Evolutionary conservation across 2,888 invertebrate genomes (phyloP).

Genomic region (Dusona sp.): DNA sequence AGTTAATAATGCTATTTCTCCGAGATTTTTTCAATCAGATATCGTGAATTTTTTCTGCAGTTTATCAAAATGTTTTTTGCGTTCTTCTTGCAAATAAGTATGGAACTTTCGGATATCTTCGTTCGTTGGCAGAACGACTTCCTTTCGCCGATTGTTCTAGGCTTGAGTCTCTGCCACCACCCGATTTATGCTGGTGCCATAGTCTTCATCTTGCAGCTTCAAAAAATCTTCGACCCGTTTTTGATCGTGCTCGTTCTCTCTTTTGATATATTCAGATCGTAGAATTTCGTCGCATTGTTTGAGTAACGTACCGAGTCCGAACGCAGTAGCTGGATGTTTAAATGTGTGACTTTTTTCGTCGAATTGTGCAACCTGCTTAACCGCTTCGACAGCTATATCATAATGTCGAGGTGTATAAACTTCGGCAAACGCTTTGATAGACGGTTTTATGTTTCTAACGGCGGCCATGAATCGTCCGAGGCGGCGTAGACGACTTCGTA

Average conservation of each 20-base stretch:
- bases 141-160: slow-evolving; percentile 50
- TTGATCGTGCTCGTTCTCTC: slow-evolving; percentile 30
- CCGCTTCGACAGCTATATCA: slow-evolving; percentile 35
- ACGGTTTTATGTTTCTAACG: slow-evolving; percentile 44
- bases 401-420: slow-evolving; percentile 55
- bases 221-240: slow-evolving; percentile 60
- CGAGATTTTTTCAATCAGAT: slow-evolving; percentile 64
- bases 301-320: slow-evolving; percentile 66
- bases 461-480: slow-evolving; percentile 65
- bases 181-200: slow-evolving; percentile 5
- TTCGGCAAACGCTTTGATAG: slow-evolving; percentile 47
- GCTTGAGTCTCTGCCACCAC: slow-evolving; percentile 54
- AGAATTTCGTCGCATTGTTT: slow-evolving; percentile 65
- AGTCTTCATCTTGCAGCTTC: slow-evolving; percentile 46
- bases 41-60: slow-evolving; percentile 49
- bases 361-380: slow-evolving; percentile 39
- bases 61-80: slow-evolving; percentile 19
- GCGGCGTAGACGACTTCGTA: slow-evolving; percentile 66
- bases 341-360: slow-evolving; percentile 32
- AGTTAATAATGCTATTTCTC: slow-evolving; percentile 64
- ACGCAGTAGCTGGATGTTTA: slow-evolving; percentile 50
- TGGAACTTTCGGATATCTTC: slow-evolving; percentile 65
- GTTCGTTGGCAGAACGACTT: slow-evolving; percentile 55
- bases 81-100: slow-evolving; percentile 38
- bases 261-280: slow-evolving; percentile 34